Evolutionary conservation across 2,888 invertebrate genomes (phyloP), one percentile per base, ranked within the genome.

Genomic region (Noctua janthe): DNA sequence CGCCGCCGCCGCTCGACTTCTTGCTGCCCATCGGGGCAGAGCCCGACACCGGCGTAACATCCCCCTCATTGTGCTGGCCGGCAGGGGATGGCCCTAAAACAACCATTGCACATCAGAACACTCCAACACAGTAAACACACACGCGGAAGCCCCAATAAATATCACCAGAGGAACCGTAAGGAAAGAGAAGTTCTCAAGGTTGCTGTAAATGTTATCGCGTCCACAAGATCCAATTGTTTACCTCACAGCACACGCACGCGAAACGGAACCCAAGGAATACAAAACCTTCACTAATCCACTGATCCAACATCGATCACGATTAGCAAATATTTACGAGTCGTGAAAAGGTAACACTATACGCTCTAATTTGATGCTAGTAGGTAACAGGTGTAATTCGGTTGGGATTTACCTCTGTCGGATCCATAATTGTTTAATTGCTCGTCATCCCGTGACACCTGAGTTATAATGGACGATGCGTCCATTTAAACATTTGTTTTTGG

Each of bases 381-480:
- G 95, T 96, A 97, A 97, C 97, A 97, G 96, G 97, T 97, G 97
- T 96, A 97, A 95, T 96, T 95, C 94, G 93, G 94, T 95, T 95
- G 94, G 93, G 95, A 94, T 97, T 98, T 98, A 99, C 99, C 99
- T 99, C 99, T 99, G 97, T 99, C 99, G 97, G 98, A 97, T 97
- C 98, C 98, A 98, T 98, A 98, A 97, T 98, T 98, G 97, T 98
- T 99, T 97, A 99, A 98, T 97, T 98, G 98, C 97, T 99, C 99
- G 98, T 99, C 99, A 98, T 99, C 99, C 98, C 99, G 98, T 97
- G 98, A 98, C 98, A 99, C 99, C 98, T 99, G 99, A 97, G 99
- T 99, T 97, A 99, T 99, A 98, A 99, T 99, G 98, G 99, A 99
- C 98, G 99, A 98, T 98, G 99, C 99, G 99, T 99, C 99, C 99